Evolutionary conservation across 2,888 invertebrate genomes (phyloP).

Genomic region (Leptinotarsa tumamoca): DNA sequence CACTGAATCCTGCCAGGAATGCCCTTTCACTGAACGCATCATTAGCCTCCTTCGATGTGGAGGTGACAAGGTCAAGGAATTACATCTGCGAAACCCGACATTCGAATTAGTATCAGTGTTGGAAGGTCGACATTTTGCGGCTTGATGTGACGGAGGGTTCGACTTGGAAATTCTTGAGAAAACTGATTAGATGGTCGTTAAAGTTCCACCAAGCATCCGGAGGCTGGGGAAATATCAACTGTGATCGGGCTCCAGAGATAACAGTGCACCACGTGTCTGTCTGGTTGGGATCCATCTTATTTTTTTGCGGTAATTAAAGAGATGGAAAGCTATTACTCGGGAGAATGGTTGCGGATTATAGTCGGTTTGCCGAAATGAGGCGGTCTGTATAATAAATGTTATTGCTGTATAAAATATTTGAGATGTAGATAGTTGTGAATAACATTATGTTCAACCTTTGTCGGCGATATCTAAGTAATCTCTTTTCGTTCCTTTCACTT

Average conservation of each 20-base stretch:
- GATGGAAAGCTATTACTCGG: neutral
- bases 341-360: neutral
- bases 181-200: conserved; percentile 12
- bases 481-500: too few species aligned
- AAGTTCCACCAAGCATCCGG: conserved; percentile 3
- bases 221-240: conserved; percentile 14
- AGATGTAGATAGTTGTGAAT: too few species aligned
- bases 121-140: neutral
- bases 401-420: neutral
- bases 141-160: neutral
- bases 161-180: conserved; percentile 14
- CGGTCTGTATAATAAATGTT: neutral
- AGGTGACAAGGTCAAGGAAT: conserved; percentile 10
- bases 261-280: conserved; percentile 2
- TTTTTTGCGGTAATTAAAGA: neutral
- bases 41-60: neutral
- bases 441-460: too few species aligned
- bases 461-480: too few species aligned
- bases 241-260: conserved; percentile 16
- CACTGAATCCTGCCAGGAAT: neutral
- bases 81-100: conserved; percentile 3
- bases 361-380: neutral
- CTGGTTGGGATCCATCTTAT: neutral
- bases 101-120: neutral
- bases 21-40: neutral